A percentile compares a stretch with the other conserved stretches of the same genome.
These are phyloP conservation scores for Eurystomus glaucurus DNA, from an alignment of 2,797 vertebrate species.

Conservation along the genomic window DNA sequence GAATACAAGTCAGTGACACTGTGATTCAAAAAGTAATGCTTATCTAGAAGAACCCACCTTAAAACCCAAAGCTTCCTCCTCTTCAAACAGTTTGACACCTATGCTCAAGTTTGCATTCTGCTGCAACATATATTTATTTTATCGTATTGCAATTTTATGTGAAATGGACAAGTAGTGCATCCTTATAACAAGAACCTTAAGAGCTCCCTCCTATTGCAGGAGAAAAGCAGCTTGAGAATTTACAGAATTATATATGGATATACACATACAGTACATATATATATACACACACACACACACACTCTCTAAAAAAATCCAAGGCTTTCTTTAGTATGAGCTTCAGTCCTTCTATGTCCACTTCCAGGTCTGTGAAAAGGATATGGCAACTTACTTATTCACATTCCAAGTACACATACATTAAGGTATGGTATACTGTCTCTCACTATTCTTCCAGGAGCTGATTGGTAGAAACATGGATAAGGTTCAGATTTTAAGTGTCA, in stretches of 20 bases:
- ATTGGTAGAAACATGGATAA: background rate
- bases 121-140: background rate
- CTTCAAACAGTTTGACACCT: background rate
- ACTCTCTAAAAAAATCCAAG: rapidly evolving
- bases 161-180: background rate
- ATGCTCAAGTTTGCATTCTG: background rate
- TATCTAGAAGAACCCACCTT: background rate
- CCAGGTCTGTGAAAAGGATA: background rate
- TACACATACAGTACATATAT: background rate
- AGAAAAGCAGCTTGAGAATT: background rate
- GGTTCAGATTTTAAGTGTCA: background rate
- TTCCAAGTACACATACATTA: background rate
- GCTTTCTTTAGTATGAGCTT: background rate
- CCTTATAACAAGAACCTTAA: background rate
- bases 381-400: background rate
- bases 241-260: background rate
- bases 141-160: background rate
- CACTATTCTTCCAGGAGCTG: background rate
- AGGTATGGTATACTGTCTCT: background rate
- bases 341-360: background rate
- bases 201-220: rapidly evolving
- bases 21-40: background rate
- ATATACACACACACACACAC: background rate
- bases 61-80: background rate
- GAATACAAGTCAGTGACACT: background rate